Conservation (phyloP, 2,888 invertebrate species). For the Lithophane semibrunnea region DNA sequence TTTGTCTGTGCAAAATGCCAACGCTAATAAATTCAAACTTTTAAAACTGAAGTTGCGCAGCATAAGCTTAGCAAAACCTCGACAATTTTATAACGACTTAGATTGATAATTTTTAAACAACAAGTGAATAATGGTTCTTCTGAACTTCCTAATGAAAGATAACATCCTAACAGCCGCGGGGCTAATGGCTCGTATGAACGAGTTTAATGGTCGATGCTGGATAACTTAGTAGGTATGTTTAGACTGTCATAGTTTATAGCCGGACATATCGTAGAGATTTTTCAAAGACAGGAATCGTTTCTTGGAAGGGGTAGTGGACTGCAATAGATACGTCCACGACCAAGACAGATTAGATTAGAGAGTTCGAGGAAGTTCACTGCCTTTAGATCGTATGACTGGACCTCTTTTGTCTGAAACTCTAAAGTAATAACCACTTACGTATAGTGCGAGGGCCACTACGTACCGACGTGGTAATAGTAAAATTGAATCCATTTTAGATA, state of each 20-base stretch:
- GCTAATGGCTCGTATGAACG: conserved; percentile 18
- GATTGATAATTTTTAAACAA: conserved; percentile 40
- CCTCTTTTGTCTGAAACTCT: neutral
- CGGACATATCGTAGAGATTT: neutral
- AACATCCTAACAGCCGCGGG: conserved; percentile 7
- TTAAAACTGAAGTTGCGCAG: conserved; percentile 3
- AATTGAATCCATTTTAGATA: conserved; percentile 28
- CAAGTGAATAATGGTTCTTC: conserved; percentile 43
- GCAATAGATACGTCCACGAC: neutral
- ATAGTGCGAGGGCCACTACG: neutral
- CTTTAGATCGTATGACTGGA: conserved; percentile 2
- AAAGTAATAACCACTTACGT: neutral
- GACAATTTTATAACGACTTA: conserved; percentile 34
- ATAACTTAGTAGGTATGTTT: neutral
- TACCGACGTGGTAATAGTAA: neutral
- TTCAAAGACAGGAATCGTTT: neutral
- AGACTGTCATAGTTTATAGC: neutral
- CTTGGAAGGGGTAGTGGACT: neutral
- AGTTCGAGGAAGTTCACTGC: neutral
- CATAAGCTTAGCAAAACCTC: conserved; percentile 10
- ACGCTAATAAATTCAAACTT: neutral
- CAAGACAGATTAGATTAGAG: neutral
- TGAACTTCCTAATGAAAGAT: conserved; percentile 48
- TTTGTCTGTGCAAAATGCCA: neutral
- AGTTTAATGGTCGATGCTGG: conserved; percentile 1